Evolutionary conservation across 2,888 invertebrate genomes (phyloP).

Genomic region (Acleris laterana): DNA sequence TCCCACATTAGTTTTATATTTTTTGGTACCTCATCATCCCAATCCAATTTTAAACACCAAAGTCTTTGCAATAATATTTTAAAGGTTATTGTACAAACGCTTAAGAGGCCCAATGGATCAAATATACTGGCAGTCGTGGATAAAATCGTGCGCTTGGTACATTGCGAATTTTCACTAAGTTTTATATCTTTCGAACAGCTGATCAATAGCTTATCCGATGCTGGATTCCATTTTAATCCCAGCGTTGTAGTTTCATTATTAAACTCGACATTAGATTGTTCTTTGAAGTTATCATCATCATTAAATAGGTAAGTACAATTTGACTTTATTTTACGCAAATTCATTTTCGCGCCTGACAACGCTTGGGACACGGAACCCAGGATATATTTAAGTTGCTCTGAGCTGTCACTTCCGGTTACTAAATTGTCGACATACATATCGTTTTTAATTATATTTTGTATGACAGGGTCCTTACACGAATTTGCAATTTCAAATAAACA

Average conservation of each 20-base stretch:
- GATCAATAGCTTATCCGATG: constrained; percentile 1
- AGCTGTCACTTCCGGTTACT: background rate
- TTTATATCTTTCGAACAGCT: background rate
- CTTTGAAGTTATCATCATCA: background rate
- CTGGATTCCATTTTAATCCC: constrained; percentile 6
- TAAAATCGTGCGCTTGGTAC: constrained; percentile 5
- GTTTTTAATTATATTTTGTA: constrained; percentile 1
- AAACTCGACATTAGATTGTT: background rate
- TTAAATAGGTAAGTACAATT: constrained; percentile 9
- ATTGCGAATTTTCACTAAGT: background rate
- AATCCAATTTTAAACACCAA: no score
- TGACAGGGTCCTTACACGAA: background rate
- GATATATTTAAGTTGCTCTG: background rate
- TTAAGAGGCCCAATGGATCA: background rate
- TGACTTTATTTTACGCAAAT: constrained; percentile 6
- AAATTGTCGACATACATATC: background rate
- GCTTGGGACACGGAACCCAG: background rate
- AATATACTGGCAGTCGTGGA: constrained; percentile 4
- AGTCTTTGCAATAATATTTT: no score
- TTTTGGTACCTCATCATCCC: no score
- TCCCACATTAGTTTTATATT: no score
- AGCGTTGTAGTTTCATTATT: background rate
- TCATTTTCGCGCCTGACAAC: background rate
- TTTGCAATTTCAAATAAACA: background rate
- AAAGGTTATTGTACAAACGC: background rate